Conservation (phyloP, 2,797 vertebrate species). For the Antrozous pallidus region DNA sequence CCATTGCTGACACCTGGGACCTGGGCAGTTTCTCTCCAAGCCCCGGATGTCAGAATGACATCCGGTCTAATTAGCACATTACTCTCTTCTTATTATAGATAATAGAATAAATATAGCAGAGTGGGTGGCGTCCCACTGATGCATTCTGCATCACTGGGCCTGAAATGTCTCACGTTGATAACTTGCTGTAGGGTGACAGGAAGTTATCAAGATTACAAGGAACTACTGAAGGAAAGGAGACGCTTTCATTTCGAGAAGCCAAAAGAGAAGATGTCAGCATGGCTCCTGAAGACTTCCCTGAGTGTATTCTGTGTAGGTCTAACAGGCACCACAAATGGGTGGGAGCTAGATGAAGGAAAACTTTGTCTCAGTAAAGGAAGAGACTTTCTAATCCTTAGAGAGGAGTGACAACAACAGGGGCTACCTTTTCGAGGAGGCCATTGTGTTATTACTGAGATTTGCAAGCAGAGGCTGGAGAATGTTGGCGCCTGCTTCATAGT, state of each 20-base stretch:
- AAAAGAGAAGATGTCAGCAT: not conserved
- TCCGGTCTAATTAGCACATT: too few relatives aligned
- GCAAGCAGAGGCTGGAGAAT: not conserved
- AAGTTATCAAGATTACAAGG: not conserved
- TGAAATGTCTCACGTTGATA: not conserved
- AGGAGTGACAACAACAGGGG: not conserved
- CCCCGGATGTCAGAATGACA: not conserved
- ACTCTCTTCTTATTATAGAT: too few relatives aligned
- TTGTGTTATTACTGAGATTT: not conserved
- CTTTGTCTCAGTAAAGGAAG: not conserved
- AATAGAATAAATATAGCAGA: not conserved
- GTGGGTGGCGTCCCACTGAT: not conserved
- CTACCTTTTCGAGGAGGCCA: not conserved
- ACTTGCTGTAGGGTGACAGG: not conserved
- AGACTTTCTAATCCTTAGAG: not conserved
- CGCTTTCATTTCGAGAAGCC: not conserved
- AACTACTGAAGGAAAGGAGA: not conserved
- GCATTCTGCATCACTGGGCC: not conserved
- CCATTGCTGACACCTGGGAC: too few relatives aligned
- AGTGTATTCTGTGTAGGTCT: not conserved
- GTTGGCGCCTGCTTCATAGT: not conserved
- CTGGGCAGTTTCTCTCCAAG: not conserved
- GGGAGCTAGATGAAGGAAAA: not conserved
- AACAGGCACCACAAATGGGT: not conserved
- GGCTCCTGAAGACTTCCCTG: not conserved